A percentile compares a stretch with the other conserved stretches of the same genome.
These are phyloP conservation scores for Leucoma salicis DNA, from an alignment of 2,888 invertebrate species.

Conservation along the genomic window DNA sequence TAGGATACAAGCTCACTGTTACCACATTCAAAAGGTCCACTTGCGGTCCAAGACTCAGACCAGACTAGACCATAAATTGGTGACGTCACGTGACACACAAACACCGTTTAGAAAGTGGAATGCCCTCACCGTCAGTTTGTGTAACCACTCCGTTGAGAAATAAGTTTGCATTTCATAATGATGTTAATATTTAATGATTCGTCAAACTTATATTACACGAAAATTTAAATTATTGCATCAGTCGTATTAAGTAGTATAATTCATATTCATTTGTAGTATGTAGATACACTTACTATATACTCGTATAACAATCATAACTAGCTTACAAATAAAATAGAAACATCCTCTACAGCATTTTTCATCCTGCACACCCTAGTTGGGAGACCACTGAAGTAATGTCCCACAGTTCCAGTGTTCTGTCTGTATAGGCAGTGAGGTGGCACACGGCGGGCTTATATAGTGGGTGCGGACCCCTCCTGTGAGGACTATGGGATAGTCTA, in stretches of 20 bases:
- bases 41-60: background rate
- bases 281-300: too few relatives aligned
- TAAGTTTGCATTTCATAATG: constrained; percentile 32
- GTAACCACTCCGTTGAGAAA: constrained; percentile 9
- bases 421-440: too few relatives aligned
- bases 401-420: too few relatives aligned
- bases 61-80: constrained; percentile 16
- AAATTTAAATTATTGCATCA: constrained; percentile 1
- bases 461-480: too few relatives aligned
- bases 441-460: too few relatives aligned
- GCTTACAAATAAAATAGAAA: too few relatives aligned
- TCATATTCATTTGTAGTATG: too few relatives aligned
- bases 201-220: constrained; percentile 4
- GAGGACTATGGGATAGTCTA: too few relatives aligned
- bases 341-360: too few relatives aligned
- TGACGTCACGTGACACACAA: constrained; percentile 36
- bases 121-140: constrained; percentile 13
- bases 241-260: background rate
- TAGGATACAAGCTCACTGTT: constrained; percentile 14
- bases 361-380: too few relatives aligned
- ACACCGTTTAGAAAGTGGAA: constrained; percentile 32
- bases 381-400: too few relatives aligned
- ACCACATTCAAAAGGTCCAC: constrained; percentile 18
- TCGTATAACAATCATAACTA: too few relatives aligned
- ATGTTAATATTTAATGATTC: constrained; percentile 16